phyloP scores from a whole-genome alignment of 2,888 invertebrate species.

The Euphydryas editha region DNA sequence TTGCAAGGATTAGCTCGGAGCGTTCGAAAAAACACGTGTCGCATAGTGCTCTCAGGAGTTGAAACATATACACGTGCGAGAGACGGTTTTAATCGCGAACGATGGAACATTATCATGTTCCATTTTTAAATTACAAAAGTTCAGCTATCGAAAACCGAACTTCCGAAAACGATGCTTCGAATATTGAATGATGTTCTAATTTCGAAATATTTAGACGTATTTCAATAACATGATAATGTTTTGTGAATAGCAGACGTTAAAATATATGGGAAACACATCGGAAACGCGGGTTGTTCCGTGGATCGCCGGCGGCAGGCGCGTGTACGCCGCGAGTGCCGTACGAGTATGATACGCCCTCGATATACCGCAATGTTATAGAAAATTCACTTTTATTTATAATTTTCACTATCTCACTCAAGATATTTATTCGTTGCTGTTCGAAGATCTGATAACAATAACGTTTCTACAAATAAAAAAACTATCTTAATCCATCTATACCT shows the following conservation, averaged over 20 bases:
- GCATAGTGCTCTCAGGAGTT: conserved; percentile 20
- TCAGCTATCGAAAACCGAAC: not conserved
- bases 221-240: conserved; percentile 16
- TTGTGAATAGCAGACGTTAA: conserved; percentile 38
- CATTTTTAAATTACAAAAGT: not conserved
- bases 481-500: not conserved
- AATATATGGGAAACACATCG: conserved; percentile 46
- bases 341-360: conserved; percentile 38
- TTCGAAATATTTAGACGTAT: conserved; percentile 1
- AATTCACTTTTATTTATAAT: conserved; percentile 20
- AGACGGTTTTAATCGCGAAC: conserved; percentile 1
- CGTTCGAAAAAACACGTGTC: conserved; percentile 42
- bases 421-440: not conserved
- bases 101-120: not conserved
- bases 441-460: not conserved
- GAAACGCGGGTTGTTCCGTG: conserved; percentile 57
- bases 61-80: not conserved
- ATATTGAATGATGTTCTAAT: conserved; percentile 8
- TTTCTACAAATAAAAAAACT: no score
- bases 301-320: conserved; percentile 60
- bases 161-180: not conserved
- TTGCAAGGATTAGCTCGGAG: conserved; percentile 70
- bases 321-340: conserved; percentile 66
- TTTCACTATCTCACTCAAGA: not conserved
- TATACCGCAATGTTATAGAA: conserved; percentile 34